These are phyloP conservation scores for Rhinella marina DNA, from an alignment of 2,797 vertebrate species.

Conservation along the genomic window DNA sequence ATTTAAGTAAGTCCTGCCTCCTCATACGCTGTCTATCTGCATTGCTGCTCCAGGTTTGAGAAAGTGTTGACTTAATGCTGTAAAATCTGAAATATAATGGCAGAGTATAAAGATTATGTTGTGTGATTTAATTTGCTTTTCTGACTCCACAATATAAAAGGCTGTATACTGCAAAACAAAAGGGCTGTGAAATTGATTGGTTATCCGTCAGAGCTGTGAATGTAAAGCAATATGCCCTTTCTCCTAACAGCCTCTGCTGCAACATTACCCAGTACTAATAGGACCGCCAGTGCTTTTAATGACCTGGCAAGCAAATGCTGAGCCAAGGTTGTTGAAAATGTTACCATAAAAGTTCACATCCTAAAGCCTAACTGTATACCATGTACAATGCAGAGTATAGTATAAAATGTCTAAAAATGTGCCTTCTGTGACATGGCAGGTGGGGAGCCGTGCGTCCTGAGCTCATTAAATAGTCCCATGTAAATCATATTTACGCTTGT, in stretches of 20 bases:
- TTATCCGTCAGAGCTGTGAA: conserved; percentile 50
- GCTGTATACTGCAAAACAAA: conserved; percentile 53
- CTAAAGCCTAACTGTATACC: conserved; percentile 35
- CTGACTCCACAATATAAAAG: conserved; percentile 45
- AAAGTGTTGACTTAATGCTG: conserved; percentile 29
- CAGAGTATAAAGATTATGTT: conserved; percentile 42
- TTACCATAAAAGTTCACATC: conserved; percentile 45
- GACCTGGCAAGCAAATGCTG: conserved; percentile 21
- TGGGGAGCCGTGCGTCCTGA: conserved; percentile 39
- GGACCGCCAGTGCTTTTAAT: conserved; percentile 34
- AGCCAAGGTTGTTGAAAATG: conserved; percentile 44
- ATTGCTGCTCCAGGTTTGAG: conserved; percentile 1
- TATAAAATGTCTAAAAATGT: conserved; percentile 46
- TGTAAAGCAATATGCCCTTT: conserved; percentile 53
- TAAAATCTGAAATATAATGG: conserved; percentile 43
- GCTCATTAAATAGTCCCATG: conserved; percentile 29
- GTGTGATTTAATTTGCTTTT: conserved; percentile 53
- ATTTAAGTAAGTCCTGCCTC: not conserved
- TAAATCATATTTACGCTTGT: conserved; percentile 52
- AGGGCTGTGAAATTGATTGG: conserved; percentile 54
- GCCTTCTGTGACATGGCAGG: conserved; percentile 51
- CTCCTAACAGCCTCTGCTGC: conserved; percentile 40
- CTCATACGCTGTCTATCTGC: conserved; percentile 8
- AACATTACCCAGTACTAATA: conserved; percentile 52
- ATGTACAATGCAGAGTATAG: conserved; percentile 10